Conservation (phyloP, 1,140 invertebrate species). For the Lepidotrigona ventralis region DNA sequence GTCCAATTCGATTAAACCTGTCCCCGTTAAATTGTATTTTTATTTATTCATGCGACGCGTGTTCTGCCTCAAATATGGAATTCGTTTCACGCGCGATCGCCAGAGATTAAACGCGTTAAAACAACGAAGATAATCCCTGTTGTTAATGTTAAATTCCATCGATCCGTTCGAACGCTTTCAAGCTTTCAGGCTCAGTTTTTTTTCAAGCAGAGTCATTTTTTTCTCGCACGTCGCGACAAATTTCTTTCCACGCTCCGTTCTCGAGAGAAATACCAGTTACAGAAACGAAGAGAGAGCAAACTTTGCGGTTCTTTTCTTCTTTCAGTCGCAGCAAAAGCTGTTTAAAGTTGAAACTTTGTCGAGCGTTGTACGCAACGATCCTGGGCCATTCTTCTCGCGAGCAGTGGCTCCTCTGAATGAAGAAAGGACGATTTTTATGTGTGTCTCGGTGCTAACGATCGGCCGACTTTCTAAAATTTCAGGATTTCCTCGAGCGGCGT, state of each 20-base stretch:
- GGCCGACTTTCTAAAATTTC: conserved; percentile 1
- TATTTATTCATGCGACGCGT: too few species aligned
- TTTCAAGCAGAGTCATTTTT: too few species aligned
- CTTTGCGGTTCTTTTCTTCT: not conserved
- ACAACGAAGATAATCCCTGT: too few species aligned
- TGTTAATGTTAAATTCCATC: not conserved
- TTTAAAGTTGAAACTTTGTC: conserved; percentile 15
- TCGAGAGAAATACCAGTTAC: not conserved
- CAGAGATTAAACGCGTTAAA: too few species aligned
- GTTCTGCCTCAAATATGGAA: too few species aligned
- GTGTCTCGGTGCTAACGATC: conserved; percentile 8
- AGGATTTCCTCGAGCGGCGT: not conserved
- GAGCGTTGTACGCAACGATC: too few species aligned
- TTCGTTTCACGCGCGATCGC: not conserved
- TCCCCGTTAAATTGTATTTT: too few species aligned
- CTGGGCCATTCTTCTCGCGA: not conserved
- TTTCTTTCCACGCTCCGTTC: too few species aligned
- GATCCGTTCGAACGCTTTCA: too few species aligned
- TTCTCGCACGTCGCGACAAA: too few species aligned
- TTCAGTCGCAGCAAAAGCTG: not conserved
- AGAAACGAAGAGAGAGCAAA: not conserved
- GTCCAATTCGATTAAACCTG: too few species aligned
- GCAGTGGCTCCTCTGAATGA: not conserved
- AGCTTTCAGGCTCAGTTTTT: too few species aligned
- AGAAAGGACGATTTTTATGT: not conserved